These are phyloP conservation scores for Meles meles DNA, from an alignment of 2,113 vertebrate genomes.

Conservation along the genomic window DNA sequence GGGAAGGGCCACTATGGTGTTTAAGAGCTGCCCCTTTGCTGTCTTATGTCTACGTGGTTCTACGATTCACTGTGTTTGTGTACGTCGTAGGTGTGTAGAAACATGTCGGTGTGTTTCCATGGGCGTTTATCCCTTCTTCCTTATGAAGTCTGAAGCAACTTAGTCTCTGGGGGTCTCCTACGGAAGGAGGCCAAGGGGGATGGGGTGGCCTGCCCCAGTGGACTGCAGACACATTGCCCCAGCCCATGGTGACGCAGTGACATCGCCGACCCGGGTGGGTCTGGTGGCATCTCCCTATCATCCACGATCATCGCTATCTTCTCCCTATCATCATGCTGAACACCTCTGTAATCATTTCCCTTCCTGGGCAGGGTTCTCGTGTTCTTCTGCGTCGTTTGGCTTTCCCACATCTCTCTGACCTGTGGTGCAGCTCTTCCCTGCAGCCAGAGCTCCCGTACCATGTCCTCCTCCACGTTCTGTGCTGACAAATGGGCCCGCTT, in stretches of 20 bases:
- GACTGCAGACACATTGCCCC: neutral
- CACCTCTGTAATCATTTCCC: neutral
- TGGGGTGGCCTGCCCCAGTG: neutral
- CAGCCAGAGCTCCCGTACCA: neutral
- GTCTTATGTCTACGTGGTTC: neutral
- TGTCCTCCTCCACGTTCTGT: neutral
- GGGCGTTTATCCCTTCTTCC: neutral
- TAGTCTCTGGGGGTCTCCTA: too few species aligned
- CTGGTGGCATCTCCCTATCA: neutral
- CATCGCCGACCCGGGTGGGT: fast-evolving
- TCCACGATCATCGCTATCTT: neutral
- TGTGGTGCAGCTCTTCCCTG: neutral
- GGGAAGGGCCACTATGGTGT: neutral
- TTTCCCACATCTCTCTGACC: neutral
- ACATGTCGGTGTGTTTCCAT: neutral
- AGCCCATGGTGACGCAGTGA: neutral
- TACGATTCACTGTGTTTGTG: neutral
- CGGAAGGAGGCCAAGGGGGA: fast-evolving
- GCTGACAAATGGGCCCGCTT: neutral
- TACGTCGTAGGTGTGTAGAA: neutral
- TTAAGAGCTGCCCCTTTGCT: neutral
- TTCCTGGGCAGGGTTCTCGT: neutral
- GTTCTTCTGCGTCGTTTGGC: neutral
- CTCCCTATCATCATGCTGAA: neutral
- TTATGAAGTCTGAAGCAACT: neutral